phyloP scores from a whole-genome alignment of 2,888 invertebrate species.

The Nomada ruficornis region DNA sequence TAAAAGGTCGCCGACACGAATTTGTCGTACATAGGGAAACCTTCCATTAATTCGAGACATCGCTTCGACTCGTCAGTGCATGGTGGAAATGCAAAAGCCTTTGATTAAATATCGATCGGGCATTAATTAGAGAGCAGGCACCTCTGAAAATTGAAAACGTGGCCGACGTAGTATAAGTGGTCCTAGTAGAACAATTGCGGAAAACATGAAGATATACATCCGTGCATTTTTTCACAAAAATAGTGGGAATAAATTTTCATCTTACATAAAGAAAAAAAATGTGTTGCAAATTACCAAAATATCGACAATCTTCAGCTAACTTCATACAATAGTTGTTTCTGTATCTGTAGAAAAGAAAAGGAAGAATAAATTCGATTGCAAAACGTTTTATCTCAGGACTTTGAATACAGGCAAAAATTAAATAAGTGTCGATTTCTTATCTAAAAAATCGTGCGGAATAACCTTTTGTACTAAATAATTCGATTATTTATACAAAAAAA shows the following conservation, averaged over 20 bases:
- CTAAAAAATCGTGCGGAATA: slow-evolving; percentile 19
- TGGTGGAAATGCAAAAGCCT: slow-evolving; percentile 7
- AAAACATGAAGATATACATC: neutral
- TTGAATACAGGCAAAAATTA: slow-evolving; percentile 29
- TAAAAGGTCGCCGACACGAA: slow-evolving; percentile 43
- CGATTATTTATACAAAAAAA: slow-evolving; percentile 13
- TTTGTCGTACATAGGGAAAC: slow-evolving; percentile 5
- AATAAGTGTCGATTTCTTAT: neutral
- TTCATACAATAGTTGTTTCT: too few relatives aligned
- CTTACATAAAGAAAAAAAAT: too few relatives aligned
- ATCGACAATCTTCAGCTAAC: too few relatives aligned
- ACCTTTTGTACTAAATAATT: slow-evolving; percentile 44
- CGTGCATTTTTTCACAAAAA: neutral
- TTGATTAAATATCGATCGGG: slow-evolving; percentile 52
- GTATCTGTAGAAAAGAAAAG: neutral
- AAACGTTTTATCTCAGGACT: slow-evolving; percentile 36
- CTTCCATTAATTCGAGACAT: slow-evolving; percentile 53
- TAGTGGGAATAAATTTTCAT: neutral
- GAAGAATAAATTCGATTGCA: slow-evolving; percentile 7
- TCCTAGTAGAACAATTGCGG: neutral
- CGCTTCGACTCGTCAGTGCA: slow-evolving; percentile 21
- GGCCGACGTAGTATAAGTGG: neutral
- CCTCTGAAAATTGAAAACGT: neutral
- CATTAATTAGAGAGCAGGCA: slow-evolving; percentile 32
- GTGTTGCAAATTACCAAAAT: too few relatives aligned